Base-by-base conservation (phyloP, 2,797 vertebrate species). In the Hafferia zeledoni region DNA sequence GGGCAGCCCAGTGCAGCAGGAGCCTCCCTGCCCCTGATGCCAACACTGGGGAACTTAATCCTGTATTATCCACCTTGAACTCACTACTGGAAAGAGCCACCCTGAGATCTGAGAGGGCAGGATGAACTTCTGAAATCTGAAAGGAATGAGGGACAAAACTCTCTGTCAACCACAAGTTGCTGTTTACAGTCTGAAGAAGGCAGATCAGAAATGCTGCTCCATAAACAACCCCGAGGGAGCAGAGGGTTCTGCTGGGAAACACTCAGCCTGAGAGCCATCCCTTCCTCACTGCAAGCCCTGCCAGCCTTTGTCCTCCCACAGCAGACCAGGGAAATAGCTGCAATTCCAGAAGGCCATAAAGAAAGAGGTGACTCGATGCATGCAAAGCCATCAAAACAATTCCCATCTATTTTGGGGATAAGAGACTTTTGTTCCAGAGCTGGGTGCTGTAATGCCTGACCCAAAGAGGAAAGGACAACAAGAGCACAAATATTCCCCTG, bases 391-490 rank as follows among this genome's bases (percentile, higher is more conserved):
- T 17, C 78, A 55, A 81, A 89, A 95, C 89, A 95, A 96, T 92
- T 4, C 88, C 35, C 57, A 5, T 68, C 79, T 95, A 57, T 94
- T 56, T 44, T 24, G 46, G 46, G 77, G 44, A 96, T 56, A 92
- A 95, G 28, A 65, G 69, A 10, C 90, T 91, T 90, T 67, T 96
- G 89, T 96, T 95, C 74, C 71, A 13, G 35, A 31, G 61, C 46
- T 1, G 39, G 14, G 17, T 28, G 60, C 71, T 20, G 75, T 20
- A 46, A 64, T 47, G 92, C 77, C 88, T 77, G 39, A 77, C n/a
- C 69, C 53, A n/a, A 0, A 0, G 33, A 33, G 33, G 60, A 83
- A 70, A 88, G 77, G 47, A 16, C 30, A 13, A 9, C 1, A 14
- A 65, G 65, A 52, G 33, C 20, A 74, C 35, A 82, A 83, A 56